Percentiles rank a stretch among this genome's conserved stretches.
phyloP scores from a whole-genome alignment of 2,888 invertebrate genomes.

The Polydrusus pterygomalis region DNA sequence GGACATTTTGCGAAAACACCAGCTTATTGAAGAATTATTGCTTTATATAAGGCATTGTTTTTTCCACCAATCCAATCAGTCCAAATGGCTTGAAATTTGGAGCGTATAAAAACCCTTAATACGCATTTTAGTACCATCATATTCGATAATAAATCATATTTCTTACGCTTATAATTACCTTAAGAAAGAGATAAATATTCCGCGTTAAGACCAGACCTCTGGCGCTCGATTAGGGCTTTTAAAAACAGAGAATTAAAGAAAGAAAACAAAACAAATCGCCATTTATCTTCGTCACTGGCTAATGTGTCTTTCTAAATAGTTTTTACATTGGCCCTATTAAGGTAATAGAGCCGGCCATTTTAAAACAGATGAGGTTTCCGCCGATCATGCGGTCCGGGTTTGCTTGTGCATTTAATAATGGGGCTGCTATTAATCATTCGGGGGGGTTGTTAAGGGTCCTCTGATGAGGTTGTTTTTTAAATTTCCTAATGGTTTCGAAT shows the following conservation, averaged over 20 bases:
- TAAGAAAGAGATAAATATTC: conserved; percentile 49
- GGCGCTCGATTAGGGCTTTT: conserved; percentile 49
- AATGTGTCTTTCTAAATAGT: conserved; percentile 56
- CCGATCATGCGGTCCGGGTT: conserved; percentile 44
- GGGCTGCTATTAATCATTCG: conserved; percentile 45
- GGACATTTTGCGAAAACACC: too few relatives aligned
- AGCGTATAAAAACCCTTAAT: not conserved
- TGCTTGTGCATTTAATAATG: conserved; percentile 51
- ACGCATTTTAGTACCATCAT: conserved; percentile 9
- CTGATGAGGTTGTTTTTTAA: conserved; percentile 29
- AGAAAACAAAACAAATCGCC: conserved; percentile 46
- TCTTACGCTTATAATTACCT: conserved; percentile 45
- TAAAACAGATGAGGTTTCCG: conserved; percentile 52
- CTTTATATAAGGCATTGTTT: too few relatives aligned
- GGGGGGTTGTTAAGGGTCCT: conserved; percentile 33
- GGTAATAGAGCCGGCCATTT: conserved; percentile 53
- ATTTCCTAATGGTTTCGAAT: conserved; percentile 34
- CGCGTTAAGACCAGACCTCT: conserved; percentile 51
- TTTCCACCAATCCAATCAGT: too few relatives aligned
- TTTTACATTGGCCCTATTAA: conserved; percentile 56
- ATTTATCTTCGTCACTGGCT: conserved; percentile 54
- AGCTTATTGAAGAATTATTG: too few relatives aligned
- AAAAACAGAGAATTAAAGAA: conserved; percentile 36
- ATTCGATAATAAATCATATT: conserved; percentile 48
- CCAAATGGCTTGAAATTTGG: too few relatives aligned